Evolutionary conservation across 2,797 vertebrate species (phyloP).

Genomic region (Gallinago stenura): DNA sequence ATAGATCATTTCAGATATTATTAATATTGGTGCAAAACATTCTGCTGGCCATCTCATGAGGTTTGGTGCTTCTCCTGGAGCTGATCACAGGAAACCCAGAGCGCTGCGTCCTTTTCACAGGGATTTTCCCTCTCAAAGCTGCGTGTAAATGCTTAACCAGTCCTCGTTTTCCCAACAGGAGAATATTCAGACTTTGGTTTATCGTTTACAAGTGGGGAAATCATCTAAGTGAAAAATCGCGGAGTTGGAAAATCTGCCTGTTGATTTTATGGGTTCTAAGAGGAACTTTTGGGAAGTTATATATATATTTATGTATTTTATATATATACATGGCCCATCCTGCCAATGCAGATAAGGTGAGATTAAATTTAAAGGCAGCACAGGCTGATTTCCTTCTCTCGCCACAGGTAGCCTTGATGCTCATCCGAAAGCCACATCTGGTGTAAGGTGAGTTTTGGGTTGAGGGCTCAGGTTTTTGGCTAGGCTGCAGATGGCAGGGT

Average conservation of each 20-base stretch:
- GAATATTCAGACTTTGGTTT: neutral
- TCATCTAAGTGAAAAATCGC: neutral
- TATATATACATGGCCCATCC: too few species aligned
- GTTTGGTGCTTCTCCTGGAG: neutral
- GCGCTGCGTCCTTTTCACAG: neutral
- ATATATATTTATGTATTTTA: too few species aligned
- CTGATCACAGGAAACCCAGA: neutral
- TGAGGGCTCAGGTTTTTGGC: neutral
- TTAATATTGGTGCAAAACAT: neutral
- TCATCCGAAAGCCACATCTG: neutral
- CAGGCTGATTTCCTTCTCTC: neutral
- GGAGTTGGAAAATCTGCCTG: neutral
- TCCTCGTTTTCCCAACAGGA: neutral
- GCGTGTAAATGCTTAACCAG: neutral
- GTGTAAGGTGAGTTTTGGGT: neutral
- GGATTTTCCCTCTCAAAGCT: neutral
- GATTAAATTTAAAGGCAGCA: neutral
- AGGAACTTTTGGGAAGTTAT: neutral
- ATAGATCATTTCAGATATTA: neutral
- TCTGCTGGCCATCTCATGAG: neutral
- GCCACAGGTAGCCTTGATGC: neutral
- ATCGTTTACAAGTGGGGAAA: neutral
- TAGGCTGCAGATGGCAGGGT: neutral
- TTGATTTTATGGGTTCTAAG: accelerated
- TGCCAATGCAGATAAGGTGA: neutral